A percentile compares a stretch with the other conserved stretches of the same genome.
Conservation (phyloP, 2,888 invertebrate species). For the Gandaritis pyraliata region DNA sequence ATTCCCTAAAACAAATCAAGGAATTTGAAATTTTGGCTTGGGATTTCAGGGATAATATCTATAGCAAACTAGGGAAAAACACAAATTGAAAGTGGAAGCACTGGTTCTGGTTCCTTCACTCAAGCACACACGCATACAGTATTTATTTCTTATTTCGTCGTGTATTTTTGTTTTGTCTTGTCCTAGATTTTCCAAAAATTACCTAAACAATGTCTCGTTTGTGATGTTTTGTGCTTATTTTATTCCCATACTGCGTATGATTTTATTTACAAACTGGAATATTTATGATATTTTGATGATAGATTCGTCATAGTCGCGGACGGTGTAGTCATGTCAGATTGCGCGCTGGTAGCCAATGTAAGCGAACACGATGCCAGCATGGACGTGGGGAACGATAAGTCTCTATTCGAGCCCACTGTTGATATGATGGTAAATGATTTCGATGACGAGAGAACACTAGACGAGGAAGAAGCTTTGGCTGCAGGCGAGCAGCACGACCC, state of each 20-base stretch:
- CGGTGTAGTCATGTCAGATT: conserved; percentile 82
- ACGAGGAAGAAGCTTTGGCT: conserved; percentile 98
- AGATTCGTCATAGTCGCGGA: conserved; percentile 60
- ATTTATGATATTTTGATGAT: conserved; percentile 67
- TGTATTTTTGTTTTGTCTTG: conserved; percentile 82
- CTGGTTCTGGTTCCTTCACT: no score
- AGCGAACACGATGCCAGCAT: conserved; percentile 83
- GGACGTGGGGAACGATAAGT: conserved; percentile 83
- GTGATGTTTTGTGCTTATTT: conserved; percentile 62
- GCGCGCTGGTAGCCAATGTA: conserved; percentile 81
- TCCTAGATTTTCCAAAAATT: conserved; percentile 52
- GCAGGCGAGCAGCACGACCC: conserved; percentile 93
- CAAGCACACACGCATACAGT: no score
- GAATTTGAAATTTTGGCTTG: no score
- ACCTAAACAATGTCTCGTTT: conserved; percentile 60
- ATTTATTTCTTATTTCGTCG: conserved; percentile 44
- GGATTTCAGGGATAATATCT: no score
- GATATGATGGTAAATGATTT: conserved; percentile 99
- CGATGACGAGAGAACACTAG: conserved; percentile 98
- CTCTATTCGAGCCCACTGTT: conserved; percentile 95
- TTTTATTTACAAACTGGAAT: conserved; percentile 49
- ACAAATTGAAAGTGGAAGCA: no score
- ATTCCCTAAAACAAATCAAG: no score
- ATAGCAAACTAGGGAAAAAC: no score
- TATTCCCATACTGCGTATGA: conserved; percentile 45